phyloP scores from a whole-genome alignment of 2,113 vertebrate species.

The Albula glossodonta region DNA sequence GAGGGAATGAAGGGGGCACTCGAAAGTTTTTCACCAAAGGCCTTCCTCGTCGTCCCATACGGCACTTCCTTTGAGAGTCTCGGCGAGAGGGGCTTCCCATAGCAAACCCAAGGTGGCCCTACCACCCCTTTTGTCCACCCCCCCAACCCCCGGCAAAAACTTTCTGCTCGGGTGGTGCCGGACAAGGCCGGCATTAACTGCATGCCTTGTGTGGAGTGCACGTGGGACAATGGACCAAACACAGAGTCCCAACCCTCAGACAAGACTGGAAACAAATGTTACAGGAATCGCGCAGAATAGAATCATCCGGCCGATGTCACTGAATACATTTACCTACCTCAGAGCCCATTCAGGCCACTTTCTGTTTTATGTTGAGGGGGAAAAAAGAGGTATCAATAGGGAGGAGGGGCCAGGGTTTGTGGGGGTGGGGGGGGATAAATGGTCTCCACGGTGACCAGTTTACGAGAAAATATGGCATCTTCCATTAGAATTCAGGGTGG shows the following conservation, averaged over 20 bases:
- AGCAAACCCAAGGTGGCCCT: conserved; percentile 79
- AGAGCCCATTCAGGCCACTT: conserved; percentile 81
- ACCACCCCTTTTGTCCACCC: conserved; percentile 80
- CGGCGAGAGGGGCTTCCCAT: conserved; percentile 71
- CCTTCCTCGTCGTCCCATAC: conserved; percentile 60
- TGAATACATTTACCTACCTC: conserved; percentile 99
- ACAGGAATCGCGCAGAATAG: conserved; percentile 87
- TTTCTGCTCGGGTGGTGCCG: conserved; percentile 87
- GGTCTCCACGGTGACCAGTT: conserved; percentile 76
- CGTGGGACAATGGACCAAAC: conserved; percentile 85
- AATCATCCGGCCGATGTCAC: conserved; percentile 94
- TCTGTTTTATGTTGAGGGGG: conserved; percentile 65
- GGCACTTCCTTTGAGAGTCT: conserved; percentile 77
- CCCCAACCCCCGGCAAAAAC: conserved; percentile 66
- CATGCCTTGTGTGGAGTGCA: conserved; percentile 77
- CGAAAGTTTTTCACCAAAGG: conserved; percentile 53
- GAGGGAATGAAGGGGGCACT: conserved; percentile 49
- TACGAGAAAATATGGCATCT: conserved; percentile 69
- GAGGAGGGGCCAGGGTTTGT: conserved; percentile 45
- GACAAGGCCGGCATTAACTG: conserved; percentile 98
- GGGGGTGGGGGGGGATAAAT: conserved; percentile 69
- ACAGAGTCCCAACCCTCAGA: conserved; percentile 85
- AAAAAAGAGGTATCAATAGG: conserved; percentile 59
- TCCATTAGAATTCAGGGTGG: conserved; percentile 60
- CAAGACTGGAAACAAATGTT: conserved; percentile 94